These are phyloP conservation scores for Melitaea cinxia DNA, from an alignment of 1,140 invertebrate species.

Conservation along the genomic window DNA sequence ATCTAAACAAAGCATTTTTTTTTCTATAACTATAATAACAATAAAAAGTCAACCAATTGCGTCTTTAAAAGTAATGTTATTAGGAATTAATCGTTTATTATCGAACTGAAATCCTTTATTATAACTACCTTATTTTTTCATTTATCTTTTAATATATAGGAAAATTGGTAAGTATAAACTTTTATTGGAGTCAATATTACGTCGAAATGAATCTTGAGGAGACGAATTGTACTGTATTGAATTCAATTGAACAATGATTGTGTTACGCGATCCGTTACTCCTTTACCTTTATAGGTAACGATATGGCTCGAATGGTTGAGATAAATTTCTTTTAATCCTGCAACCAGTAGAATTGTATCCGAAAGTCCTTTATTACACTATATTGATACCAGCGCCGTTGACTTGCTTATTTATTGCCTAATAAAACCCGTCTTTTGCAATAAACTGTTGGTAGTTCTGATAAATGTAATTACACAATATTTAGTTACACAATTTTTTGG, in stretches of 20 bases:
- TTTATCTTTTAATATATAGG: no score
- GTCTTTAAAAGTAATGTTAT: no score
- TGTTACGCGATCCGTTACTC: conserved; percentile 15
- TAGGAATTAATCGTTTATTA: no score
- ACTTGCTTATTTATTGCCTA: not conserved
- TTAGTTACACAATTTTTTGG: no score
- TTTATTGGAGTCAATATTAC: conserved; percentile 16
- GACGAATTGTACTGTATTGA: conserved; percentile 3
- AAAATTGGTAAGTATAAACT: no score
- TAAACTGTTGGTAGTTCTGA: no score
- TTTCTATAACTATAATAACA: no score
- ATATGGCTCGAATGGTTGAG: conserved; percentile 9
- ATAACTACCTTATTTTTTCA: no score
- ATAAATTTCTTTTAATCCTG: conserved; percentile 10
- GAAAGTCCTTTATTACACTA: not conserved
- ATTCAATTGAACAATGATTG: conserved; percentile 24
- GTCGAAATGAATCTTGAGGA: not conserved
- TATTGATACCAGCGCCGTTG: not conserved
- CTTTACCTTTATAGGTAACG: conserved; percentile 20
- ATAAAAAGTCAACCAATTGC: no score
- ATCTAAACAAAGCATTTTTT: no score
- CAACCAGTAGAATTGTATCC: not conserved
- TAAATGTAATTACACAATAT: no score
- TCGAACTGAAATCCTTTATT: no score
- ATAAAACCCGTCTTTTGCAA: not conserved